Percentiles rank a stretch among this genome's conserved stretches.
Evolutionary conservation across 2,797 vertebrate genomes (phyloP).

Genomic region (Erpetoichthys calabaricus): DNA sequence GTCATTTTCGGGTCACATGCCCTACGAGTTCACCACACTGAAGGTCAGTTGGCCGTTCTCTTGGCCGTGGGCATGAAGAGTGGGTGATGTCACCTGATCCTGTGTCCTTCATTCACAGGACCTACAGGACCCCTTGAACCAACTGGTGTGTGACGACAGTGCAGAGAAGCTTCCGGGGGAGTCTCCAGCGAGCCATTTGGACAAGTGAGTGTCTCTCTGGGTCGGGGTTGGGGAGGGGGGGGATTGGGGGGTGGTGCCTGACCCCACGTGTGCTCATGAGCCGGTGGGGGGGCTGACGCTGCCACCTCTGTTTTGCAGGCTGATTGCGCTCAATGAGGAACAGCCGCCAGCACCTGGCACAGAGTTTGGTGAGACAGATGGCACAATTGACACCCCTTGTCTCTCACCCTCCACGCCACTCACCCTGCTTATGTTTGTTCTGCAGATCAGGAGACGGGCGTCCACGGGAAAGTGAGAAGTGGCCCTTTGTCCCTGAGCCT

Average conservation of each 20-base stretch:
- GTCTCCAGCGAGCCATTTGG: constrained; percentile 33
- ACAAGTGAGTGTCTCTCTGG: constrained; percentile 46
- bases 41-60: constrained; percentile 34
- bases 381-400: constrained; percentile 2
- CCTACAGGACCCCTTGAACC: constrained; percentile 53
- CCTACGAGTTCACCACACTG: constrained; percentile 54
- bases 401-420: constrained; percentile 6
- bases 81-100: too few species aligned
- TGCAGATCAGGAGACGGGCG: constrained; percentile 20
- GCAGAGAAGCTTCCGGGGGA: constrained; percentile 29
- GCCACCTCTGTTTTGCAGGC: constrained; percentile 26
- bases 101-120: constrained; percentile 29
- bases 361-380: constrained; percentile 36
- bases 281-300: too few species aligned
- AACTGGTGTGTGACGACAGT: constrained; percentile 30
- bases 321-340: constrained; percentile 60
- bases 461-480: constrained; percentile 23
- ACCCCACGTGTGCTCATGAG: too few species aligned
- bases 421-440: neutral
- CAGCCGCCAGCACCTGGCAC: constrained; percentile 24
- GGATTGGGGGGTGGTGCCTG: too few species aligned
- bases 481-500: constrained; percentile 25
- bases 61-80: too few species aligned
- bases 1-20: constrained; percentile 43
- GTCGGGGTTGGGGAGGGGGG: too few species aligned